Conservation (phyloP, 1,140 invertebrate species). For the Ephestia elutella region DNA sequence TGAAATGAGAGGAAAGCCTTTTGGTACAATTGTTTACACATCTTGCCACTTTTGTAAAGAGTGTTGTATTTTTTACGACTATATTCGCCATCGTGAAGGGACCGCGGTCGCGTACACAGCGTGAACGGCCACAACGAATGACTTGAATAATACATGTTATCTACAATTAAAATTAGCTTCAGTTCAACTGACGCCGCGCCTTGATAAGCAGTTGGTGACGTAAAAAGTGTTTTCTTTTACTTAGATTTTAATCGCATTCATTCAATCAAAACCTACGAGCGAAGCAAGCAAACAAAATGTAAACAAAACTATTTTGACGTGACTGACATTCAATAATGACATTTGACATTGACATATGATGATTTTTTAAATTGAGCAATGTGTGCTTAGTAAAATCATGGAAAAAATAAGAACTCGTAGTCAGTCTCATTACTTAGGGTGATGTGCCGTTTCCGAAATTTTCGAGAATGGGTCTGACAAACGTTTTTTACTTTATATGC, state of each 20-base stretch:
- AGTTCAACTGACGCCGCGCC: constrained; percentile 26
- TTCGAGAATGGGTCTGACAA: too few relatives aligned
- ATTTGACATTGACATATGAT: not conserved
- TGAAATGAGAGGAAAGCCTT: constrained; percentile 62
- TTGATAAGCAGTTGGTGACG: constrained; percentile 23
- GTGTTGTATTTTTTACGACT: constrained; percentile 33
- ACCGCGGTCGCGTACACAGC: not conserved
- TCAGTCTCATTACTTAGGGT: too few relatives aligned
- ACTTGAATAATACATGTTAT: constrained; percentile 61
- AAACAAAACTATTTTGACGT: not conserved
- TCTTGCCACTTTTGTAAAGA: constrained; percentile 41
- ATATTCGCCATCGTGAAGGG: constrained; percentile 42
- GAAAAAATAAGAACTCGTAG: too few relatives aligned
- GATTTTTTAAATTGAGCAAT: too few relatives aligned
- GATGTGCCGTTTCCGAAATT: too few relatives aligned
- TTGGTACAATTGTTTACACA: constrained; percentile 46
- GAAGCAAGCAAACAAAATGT: not conserved
- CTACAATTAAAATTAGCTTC: constrained; percentile 62
- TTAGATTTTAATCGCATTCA: not conserved
- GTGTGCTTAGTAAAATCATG: too few relatives aligned
- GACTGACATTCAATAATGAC: not conserved
- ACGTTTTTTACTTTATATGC: too few relatives aligned
- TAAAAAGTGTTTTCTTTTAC: constrained; percentile 14
- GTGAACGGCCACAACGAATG: constrained; percentile 20
- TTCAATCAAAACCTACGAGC: too few relatives aligned